These are phyloP conservation scores for Pseudomyrmex dendroicus DNA, from an alignment of 1,140 invertebrate genomes.

Conservation along the genomic window DNA sequence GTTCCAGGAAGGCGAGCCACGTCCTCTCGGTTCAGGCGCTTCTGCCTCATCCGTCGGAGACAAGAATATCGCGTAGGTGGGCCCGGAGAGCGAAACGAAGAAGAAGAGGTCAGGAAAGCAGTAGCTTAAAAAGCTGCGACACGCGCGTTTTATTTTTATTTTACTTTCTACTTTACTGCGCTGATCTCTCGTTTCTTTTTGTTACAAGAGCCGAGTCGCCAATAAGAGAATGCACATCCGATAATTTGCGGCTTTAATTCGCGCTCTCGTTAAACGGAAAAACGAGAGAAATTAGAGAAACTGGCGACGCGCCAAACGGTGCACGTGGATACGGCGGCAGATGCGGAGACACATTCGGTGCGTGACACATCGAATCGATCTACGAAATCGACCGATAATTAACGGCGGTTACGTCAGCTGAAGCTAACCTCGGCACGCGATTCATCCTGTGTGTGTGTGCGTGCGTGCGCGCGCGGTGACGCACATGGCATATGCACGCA, in stretches of 20 bases:
- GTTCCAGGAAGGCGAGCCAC: constrained; percentile 62
- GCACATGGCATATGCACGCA: constrained; percentile 5
- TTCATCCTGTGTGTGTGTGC: neutral
- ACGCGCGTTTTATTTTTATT: too few relatives aligned
- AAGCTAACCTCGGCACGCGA: constrained; percentile 69
- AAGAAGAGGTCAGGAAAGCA: neutral
- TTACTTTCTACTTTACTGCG: too few relatives aligned
- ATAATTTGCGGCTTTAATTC: neutral
- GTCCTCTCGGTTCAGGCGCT: constrained; percentile 37
- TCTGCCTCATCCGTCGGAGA: constrained; percentile 6
- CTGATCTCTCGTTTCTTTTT: too few relatives aligned
- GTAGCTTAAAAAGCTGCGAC: neutral
- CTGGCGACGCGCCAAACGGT: constrained; percentile 3
- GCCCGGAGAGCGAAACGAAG: constrained; percentile 1
- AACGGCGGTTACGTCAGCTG: constrained; percentile 78
- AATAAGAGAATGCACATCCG: neutral
- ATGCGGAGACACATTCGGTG: constrained; percentile 44
- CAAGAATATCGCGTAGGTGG: constrained; percentile 64
- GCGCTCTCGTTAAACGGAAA: neutral
- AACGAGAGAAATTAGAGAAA: neutral
- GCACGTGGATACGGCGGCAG: constrained; percentile 58
- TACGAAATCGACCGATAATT: constrained; percentile 76
- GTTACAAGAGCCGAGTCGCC: too few relatives aligned
- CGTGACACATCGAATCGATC: constrained; percentile 72
- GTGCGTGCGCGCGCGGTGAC: neutral